Base-by-base conservation (phyloP, 2,113 vertebrate species). In the Hirundichthys speculiger region DNA sequence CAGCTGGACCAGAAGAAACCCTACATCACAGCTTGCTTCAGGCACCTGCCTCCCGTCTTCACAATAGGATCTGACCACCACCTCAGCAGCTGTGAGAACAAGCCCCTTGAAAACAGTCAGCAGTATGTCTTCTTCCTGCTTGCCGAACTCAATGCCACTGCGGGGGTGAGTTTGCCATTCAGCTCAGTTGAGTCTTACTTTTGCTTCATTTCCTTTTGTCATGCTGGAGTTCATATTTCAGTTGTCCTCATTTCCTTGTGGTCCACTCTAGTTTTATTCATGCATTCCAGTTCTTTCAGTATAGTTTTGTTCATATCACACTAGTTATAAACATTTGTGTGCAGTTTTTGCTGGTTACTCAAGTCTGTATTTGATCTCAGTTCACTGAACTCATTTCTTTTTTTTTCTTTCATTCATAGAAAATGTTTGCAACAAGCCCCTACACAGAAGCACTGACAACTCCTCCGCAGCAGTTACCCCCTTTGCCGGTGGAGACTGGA, bases 51-150 rank as follows among this genome's bases (percentile, higher is more conserved):
- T 0, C 24, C 90, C 10, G 89, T 91, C 79, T 98, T 98, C 91
- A 93, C 91, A 13, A 85, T 98, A 14, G 97, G 97, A 0, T 94
- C 96, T 73, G 94, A 96, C 90, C 94, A 94, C 34, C 93, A 92
- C 39, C 94, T 96, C 0, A 94, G 94, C 15, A 94, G 92, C 86
- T 99, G 96, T 0, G 95, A 97, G 88, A 98, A 97, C 91, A 93
- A 93, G 27, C 91, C 92, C 59, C 91, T 99, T 49, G 96, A 98
- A 73, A 91, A 95, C 0, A 95, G 95, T 45, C 95, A 98, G 87
- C 94, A 93, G 62, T 99, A 99, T 0, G 94, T 97, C 25, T 90
- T 99, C 78, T 99, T 98, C 52, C 89, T 99, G 76, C 89, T 99
- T 54, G 98, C 95, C 0, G 95, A 95, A 79, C 92, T 99, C 22